These are phyloP conservation scores for Oopsacas minuta DNA, from an alignment of 37 sponge, comb jelly and placozoan genomes.

Conservation along the genomic window DNA sequence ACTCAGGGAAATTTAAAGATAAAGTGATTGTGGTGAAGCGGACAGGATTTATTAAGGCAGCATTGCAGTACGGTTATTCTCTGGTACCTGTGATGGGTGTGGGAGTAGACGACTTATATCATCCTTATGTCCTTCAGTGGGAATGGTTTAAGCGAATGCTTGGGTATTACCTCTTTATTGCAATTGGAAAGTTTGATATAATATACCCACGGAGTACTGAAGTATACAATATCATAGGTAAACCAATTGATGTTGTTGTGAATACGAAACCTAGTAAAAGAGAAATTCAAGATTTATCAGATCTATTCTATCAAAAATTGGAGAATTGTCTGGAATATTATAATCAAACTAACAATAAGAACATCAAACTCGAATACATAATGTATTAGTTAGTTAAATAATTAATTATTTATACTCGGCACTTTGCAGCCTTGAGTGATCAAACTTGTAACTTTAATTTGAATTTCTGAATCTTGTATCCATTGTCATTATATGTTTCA, in stretches of 20 bases:
- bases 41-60: background rate
- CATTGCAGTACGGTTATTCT: background rate
- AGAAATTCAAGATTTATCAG: background rate
- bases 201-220: background rate
- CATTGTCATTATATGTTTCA: no score
- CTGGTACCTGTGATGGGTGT: background rate
- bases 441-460: no score
- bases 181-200: background rate
- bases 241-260: background rate
- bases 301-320: background rate
- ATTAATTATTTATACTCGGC: no score
- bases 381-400: no score
- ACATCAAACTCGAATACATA: background rate
- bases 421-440: no score
- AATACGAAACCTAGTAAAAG: background rate
- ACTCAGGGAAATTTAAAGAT: background rate
- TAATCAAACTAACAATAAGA: background rate
- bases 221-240: background rate
- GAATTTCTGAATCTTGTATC: no score
- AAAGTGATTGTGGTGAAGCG: background rate
- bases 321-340: background rate
- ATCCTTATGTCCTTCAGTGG: background rate
- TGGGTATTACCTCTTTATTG: background rate
- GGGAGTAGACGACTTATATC: background rate
- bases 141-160: background rate